Base-by-base conservation (phyloP, 2,888 invertebrate genomes). In the Gonocerus acuteangulatus region DNA sequence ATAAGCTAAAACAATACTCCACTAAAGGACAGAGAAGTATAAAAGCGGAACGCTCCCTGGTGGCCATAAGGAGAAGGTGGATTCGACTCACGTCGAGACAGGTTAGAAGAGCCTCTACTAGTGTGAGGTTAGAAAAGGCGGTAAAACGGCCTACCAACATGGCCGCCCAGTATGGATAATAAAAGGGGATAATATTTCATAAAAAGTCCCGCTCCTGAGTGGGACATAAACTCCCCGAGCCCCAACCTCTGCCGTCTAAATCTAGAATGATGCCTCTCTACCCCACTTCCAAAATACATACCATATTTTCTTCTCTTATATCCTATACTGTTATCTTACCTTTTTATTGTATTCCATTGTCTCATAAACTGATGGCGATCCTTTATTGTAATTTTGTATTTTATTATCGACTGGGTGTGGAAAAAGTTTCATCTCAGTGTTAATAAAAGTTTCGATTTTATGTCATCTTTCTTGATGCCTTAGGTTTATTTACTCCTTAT, bases 131-230 rank as follows among this genome's bases (percentile, higher is more conserved):
- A 27, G 27, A 27, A 27, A 27, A 9, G 27, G 27, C 9, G 27
- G 27, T 27, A 9, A 27, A 27, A 27, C 27, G 4, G 27, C 27
- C 27, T 9, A 27, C 27, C 27, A 27, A 27, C 27, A 27, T 27
- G 27, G 27, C 27, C 9, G 27, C 27, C 39, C n/a, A 9, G 39
- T 39, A 39, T 39, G 39, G 39, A 39, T n/a, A 39, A 39, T 39
- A 39, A 39, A 39, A 39, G 15, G n/a, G 39, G 39, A 39, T 39
- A 39, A 39, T 39, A 39, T 39, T 39, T 39, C 39, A 39, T 39
- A 39, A 39, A 39, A 39, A 11, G 39, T n/a, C 39, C 39, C 39
- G n/a, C n/a, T 3, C 7, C 39, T 15, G 39, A 39, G 39, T 39
- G 39, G 39, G 39, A n/a, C 39, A 39, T 39, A 39, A 39, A 39